Base-by-base conservation (phyloP, 2,888 invertebrate species). In the Drosophila anomelani region DNA sequence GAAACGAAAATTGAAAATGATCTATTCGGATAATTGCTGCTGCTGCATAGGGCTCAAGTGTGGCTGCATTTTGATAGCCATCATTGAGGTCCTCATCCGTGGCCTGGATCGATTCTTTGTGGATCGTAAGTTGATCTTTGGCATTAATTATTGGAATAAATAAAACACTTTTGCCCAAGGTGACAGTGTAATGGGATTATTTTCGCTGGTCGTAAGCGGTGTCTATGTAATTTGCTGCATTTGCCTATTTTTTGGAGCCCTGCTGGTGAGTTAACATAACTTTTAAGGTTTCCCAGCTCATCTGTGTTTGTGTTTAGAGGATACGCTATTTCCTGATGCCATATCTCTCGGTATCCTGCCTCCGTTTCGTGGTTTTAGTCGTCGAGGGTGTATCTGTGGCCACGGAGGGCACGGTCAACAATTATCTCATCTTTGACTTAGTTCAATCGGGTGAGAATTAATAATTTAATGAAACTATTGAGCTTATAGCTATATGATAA, bases 41-140 rank as follows among this genome's bases (percentile, higher is more conserved):
- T 85, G 72, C 23, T 85, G 88, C 41, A 46, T 85, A 6, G 75
- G 77, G 0, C 56, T 85, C 2, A 76, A 51, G 32, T 71, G 74
- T 34, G 89, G 89, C 26, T 81, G 88, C 66, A 76, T 89, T 44
- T 29, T 89, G 3, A 85, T 85, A 29, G 68, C 89, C 47, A 66
- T 89, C 6, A 10, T 78, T 10, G 82, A 75, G 17, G 89, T 85
- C 0, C 56, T 85, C 0, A 15, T 85, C n/a, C 85, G 89, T 5
- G 88, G 89, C 0, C 2, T 74, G 4, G 84, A 85, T 59, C 60
- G 66, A 0, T 84, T 77, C 29, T 43, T 85, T 39, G 64, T 89
- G 17, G 85, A 87, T 47, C 74, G 84, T 85, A 60, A 77, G 88
- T 76, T 26, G 6, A 5, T 1, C 12, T 3, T 12, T 13, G 6